These are phyloP conservation scores for Pachliopta kotzebuea DNA, from an alignment of 2,888 invertebrate genomes.

Conservation along the genomic window DNA sequence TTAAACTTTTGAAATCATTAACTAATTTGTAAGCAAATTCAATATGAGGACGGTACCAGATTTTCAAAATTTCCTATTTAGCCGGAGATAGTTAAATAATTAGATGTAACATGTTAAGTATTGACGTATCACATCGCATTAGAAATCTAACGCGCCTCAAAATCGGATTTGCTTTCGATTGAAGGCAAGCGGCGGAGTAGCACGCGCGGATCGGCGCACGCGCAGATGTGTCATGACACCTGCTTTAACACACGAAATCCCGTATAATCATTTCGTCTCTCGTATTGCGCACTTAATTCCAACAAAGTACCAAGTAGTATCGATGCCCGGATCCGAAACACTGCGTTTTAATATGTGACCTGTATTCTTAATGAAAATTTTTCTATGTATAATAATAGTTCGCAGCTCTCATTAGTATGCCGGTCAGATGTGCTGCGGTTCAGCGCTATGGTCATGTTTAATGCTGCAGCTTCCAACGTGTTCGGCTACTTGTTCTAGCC, in stretches of 20 bases:
- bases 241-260: constrained; percentile 51
- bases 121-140: constrained; percentile 31
- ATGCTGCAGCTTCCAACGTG: constrained; percentile 49
- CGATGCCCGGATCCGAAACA: constrained; percentile 56
- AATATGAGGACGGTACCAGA: too few species aligned
- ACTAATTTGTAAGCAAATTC: too few species aligned
- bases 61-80: too few species aligned
- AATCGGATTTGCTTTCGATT: constrained; percentile 43
- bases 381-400: constrained; percentile 64
- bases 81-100: background rate
- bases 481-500: constrained; percentile 58
- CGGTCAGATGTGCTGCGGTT: constrained; percentile 46
- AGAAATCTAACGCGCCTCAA: constrained; percentile 41
- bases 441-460: constrained; percentile 61
- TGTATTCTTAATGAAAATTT: constrained; percentile 66
- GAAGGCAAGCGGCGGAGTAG: constrained; percentile 53
- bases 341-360: constrained; percentile 70
- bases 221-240: constrained; percentile 77
- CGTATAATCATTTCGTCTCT: constrained; percentile 46
- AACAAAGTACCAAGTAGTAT: constrained; percentile 52
- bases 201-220: constrained; percentile 72
- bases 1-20: too few species aligned
- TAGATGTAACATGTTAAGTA: constrained; percentile 4
- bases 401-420: constrained; percentile 67
- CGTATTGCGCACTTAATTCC: constrained; percentile 59